A percentile compares a stretch with the other conserved stretches of the same genome.
Conservation (phyloP, 2,113 vertebrate genomes). For the Trichechus manatus region DNA sequence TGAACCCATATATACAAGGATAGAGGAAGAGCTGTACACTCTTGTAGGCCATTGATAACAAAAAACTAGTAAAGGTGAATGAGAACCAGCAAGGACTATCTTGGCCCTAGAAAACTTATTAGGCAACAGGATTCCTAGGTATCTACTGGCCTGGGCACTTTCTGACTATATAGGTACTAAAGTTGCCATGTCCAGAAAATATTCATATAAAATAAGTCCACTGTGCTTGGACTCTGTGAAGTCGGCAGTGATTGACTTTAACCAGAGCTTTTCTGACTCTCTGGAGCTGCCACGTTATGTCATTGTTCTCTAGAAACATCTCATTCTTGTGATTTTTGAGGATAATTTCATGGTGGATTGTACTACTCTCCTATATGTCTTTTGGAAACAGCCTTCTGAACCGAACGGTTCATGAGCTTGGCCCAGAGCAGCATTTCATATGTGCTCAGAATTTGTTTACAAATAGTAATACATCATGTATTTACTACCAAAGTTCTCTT, state of each 20-base stretch:
- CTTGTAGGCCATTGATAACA: background rate
- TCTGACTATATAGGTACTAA: background rate
- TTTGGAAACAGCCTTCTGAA: constrained; percentile 1
- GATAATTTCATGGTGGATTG: background rate
- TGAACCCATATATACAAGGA: background rate
- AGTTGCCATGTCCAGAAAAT: constrained; percentile 6
- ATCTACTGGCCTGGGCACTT: background rate
- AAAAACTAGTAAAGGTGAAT: constrained; percentile 31
- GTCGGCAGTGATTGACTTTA: constrained; percentile 16
- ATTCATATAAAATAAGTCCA: background rate
- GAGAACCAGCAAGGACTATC: background rate
- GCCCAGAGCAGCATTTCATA: background rate
- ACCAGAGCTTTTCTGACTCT: background rate
- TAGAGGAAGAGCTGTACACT: background rate
- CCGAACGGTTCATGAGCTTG: background rate
- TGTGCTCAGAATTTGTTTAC: constrained; percentile 46
- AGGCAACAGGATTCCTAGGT: background rate
- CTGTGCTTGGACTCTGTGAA: background rate
- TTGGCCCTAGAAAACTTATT: background rate
- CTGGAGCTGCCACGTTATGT: background rate
- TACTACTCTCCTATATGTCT: background rate
- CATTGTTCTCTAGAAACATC: constrained; percentile 42
- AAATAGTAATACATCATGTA: background rate
- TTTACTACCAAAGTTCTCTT: constrained; percentile 27
- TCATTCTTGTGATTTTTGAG: constrained; percentile 51